Evolutionary conservation across 2,888 invertebrate species (phyloP), one percentile per base, ranked within the genome.

Genomic region (Rhagium mordax): DNA sequence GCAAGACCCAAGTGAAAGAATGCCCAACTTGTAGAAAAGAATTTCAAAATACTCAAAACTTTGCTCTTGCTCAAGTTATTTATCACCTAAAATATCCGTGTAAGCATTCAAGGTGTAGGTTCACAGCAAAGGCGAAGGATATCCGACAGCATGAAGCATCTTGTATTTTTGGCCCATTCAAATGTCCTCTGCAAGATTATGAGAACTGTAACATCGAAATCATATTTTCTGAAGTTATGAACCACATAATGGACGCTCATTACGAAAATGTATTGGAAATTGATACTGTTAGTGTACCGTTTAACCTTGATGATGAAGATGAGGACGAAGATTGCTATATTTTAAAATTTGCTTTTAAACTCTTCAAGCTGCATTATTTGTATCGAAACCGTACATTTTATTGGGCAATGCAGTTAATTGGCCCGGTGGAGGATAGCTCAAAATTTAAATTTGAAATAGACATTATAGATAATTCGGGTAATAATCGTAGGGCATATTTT

Each of bases 211-310:
- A 59, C 2, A 62, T 29, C 0, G 5, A 65, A 4, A 65, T 79
- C n/a, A 57, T 49, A 7, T 60, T 72, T 20, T 59, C 66, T 1
- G 72, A 81, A 18, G 64, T 82, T 13, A 74, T 3, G 91, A 90
- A 82, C 90, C 89, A 53, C 92, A 92, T 84, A 90, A 91, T 93
- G 89, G 24, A 80, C 72, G 55, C 74, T 2, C 86, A 87, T 74
- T 79, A 80, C 55, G 85, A 86, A 74, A 79, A 81, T 65, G 49
- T 84, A 27, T 64, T 85, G 27, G 84, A 85, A 74, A 65, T 80
- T 13, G 81, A 83, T 20, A 79, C 69, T 21, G 65, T 84, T 4
- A 72, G 49, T 20, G 62, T 78, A 41, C 81, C 81, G 5, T 81
- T 82, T 60, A 69, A 70, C 41, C 64, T 55, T 15, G 67, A 72